phyloP scores from a whole-genome alignment of 2,797 vertebrate species.

The Sarcoramphus papa region DNA sequence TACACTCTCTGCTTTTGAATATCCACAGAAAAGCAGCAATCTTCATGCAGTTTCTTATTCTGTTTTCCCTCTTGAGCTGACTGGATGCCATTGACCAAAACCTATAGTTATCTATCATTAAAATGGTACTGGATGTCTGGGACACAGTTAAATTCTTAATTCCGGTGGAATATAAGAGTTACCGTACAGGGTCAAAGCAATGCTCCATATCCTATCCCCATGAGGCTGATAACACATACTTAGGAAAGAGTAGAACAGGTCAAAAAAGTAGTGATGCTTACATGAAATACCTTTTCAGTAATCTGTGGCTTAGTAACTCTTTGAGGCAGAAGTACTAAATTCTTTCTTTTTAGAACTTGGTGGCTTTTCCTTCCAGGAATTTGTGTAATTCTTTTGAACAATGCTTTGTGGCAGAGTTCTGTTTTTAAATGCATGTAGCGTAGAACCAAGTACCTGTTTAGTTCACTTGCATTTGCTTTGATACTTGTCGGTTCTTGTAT shows the following conservation, averaged over 20 bases:
- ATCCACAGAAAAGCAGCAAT: neutral
- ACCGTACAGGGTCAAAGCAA: rapidly evolving
- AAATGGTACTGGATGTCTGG: neutral
- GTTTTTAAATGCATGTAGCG: neutral
- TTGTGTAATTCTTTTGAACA: neutral
- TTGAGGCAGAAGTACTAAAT: neutral
- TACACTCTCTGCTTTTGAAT: neutral
- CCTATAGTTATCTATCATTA: neutral
- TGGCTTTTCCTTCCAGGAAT: neutral
- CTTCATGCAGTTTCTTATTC: neutral
- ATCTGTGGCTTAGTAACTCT: neutral
- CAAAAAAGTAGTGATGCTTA: neutral
- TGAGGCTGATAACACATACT: neutral
- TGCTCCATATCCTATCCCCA: neutral
- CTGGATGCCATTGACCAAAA: neutral
- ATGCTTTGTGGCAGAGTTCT: neutral
- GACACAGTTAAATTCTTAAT: neutral
- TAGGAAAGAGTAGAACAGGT: neutral
- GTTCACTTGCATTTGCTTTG: neutral
- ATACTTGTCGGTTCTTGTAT: neutral
- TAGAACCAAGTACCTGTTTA: neutral
- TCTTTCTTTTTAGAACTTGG: neutral
- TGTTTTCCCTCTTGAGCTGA: neutral
- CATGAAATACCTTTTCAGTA: neutral
- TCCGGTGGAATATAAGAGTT: neutral